Conservation (phyloP, 2,888 invertebrate species). For the Microctonus brassicae region DNA sequence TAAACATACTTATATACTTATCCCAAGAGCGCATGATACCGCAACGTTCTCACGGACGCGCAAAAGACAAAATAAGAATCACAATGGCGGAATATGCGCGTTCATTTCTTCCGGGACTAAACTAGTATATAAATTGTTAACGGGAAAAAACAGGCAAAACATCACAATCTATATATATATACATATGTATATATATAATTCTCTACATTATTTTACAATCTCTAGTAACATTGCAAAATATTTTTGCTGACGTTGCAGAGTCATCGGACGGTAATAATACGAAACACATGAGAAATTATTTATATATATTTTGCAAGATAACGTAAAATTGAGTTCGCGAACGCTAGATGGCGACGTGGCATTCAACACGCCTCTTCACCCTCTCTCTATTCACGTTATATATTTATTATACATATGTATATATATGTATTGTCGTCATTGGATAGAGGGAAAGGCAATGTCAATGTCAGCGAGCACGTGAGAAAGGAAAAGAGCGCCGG, state of each 20-base stretch:
- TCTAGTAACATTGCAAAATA: slow-evolving; percentile 1
- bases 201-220: too few relatives aligned
- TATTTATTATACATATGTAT: neutral
- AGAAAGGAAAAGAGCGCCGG: slow-evolving; percentile 50
- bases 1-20: too few relatives aligned
- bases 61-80: slow-evolving; percentile 7
- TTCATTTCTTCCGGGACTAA: neutral
- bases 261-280: slow-evolving; percentile 52
- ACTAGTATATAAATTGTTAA: slow-evolving; percentile 14
- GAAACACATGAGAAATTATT: slow-evolving; percentile 46
- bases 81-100: slow-evolving; percentile 27
- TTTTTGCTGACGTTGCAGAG: slow-evolving; percentile 41
- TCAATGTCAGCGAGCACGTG: slow-evolving; percentile 69
- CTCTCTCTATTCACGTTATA: slow-evolving; percentile 12
- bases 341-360: slow-evolving; percentile 46
- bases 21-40: slow-evolving; percentile 25
- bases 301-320: slow-evolving; percentile 16
- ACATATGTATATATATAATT: too few relatives aligned
- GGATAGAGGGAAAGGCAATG: slow-evolving; percentile 60
- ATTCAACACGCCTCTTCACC: slow-evolving; percentile 8
- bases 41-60: slow-evolving; percentile 39
- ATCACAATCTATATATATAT: neutral
- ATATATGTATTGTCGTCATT: too few relatives aligned
- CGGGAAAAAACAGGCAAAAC: neutral
- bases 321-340: slow-evolving; percentile 56